These are phyloP conservation scores for Zaprionus vittiger DNA, from an alignment of 1,140 invertebrate species.

Conservation along the genomic window DNA sequence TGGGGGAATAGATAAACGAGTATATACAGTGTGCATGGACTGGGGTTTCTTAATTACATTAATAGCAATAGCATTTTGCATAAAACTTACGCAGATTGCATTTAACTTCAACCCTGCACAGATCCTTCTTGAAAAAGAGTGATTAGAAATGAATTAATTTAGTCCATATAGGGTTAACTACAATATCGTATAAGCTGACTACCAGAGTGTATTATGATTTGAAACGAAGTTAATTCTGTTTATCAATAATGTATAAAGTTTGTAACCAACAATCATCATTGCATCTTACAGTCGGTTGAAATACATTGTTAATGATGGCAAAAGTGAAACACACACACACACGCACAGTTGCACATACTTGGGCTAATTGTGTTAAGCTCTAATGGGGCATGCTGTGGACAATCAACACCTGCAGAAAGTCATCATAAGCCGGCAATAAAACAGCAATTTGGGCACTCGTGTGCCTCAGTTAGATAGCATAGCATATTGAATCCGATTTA, in stretches of 20 bases:
- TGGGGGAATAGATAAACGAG: background rate
- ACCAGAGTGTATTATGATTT: no score
- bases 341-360: background rate
- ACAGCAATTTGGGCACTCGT: conserved; percentile 38
- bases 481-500: conserved; percentile 17
- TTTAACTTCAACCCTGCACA: no score
- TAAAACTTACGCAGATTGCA: background rate
- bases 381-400: conserved; percentile 53
- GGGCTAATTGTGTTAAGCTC: conserved; percentile 25
- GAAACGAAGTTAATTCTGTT: no score
- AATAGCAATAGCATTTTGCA: no score
- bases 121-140: no score
- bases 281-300: background rate
- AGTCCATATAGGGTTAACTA: no score
- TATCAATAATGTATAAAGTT: no score
- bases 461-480: conserved; percentile 25
- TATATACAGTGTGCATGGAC: no score
- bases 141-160: no score
- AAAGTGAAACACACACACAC: conserved; percentile 9
- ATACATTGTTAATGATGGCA: background rate
- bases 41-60: background rate
- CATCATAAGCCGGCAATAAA: conserved; percentile 36
- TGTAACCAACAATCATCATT: background rate
- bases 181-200: no score
- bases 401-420: conserved; percentile 36